Conservation (phyloP, 2,888 invertebrate genomes). For the Leptogaster cylindrica region DNA sequence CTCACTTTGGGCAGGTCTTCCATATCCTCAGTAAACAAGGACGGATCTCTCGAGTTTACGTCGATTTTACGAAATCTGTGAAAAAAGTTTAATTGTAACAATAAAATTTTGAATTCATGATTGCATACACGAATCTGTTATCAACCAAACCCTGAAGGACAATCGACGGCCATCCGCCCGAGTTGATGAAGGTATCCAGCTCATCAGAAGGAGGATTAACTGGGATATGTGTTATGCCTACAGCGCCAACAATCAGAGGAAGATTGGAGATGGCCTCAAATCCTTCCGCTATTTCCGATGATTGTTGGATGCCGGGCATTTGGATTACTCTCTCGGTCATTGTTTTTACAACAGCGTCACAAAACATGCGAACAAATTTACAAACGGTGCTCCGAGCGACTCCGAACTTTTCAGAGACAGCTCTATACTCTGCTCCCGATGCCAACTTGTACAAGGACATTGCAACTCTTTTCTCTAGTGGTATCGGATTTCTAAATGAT, state of each 20-base stretch:
- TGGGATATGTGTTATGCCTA: slow-evolving; percentile 53
- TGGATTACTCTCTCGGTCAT: slow-evolving; percentile 51
- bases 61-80: slow-evolving; percentile 56
- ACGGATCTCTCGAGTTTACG: slow-evolving; percentile 50
- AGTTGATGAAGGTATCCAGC: slow-evolving; percentile 47
- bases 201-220: slow-evolving; percentile 49
- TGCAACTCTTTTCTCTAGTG: slow-evolving; percentile 55
- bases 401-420: slow-evolving; percentile 54
- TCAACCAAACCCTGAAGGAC: slow-evolving; percentile 57
- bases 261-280: slow-evolving; percentile 56
- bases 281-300: slow-evolving; percentile 53
- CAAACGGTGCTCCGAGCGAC: slow-evolving; percentile 54
- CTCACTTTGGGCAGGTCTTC: slow-evolving; percentile 52
- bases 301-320: slow-evolving; percentile 53
- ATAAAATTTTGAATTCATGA: too few species aligned
- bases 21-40: slow-evolving; percentile 51
- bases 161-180: slow-evolving; percentile 49
- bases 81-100: slow-evolving; percentile 10
- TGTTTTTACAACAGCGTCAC: slow-evolving; percentile 53
- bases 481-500: slow-evolving; percentile 49
- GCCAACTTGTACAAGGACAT: slow-evolving; percentile 56
- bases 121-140: slow-evolving; percentile 53
- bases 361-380: slow-evolving; percentile 56
- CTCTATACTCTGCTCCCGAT: slow-evolving; percentile 54
- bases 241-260: slow-evolving; percentile 55